These are phyloP conservation scores for Dipodomys merriami DNA, from an alignment of 2,113 vertebrate species.

Conservation along the genomic window DNA sequence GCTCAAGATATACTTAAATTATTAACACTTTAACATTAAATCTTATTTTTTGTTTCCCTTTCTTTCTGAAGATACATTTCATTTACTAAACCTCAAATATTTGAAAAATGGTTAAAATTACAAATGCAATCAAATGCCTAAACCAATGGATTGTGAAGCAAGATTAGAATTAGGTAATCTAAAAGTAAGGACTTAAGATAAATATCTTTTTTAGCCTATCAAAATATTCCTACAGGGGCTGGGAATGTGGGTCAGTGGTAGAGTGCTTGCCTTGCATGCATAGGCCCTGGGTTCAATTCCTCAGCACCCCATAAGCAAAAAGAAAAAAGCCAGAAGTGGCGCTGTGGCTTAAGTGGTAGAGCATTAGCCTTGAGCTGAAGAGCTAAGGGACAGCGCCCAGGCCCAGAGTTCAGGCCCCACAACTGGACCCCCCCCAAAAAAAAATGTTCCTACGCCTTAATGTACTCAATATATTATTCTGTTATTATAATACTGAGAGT, in stretches of 20 bases:
- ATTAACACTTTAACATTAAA: conserved; percentile 53
- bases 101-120: conserved; percentile 46
- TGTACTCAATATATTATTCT: not conserved
- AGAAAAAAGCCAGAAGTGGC: no score
- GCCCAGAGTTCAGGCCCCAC: no score
- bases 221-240: not conserved
- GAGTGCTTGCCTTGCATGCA: no score
- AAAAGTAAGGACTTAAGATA: conserved; percentile 22
- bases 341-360: no score
- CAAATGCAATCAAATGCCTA: conserved; percentile 43
- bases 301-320: no score
- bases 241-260: no score
- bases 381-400: no score
- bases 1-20: conserved; percentile 32
- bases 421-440: no score
- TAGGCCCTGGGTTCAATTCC: no score
- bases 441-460: not conserved
- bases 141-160: not conserved
- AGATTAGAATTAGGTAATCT: conserved; percentile 39
- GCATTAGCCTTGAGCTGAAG: no score
- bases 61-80: conserved; percentile 39
- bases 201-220: not conserved
- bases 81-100: conserved; percentile 27
- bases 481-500: not conserved
- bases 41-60: conserved; percentile 15